Percentiles rank a stretch among this genome's conserved stretches.
phyloP scores from a whole-genome alignment of 2,113 vertebrate species.

The Mesocricetus auratus region DNA sequence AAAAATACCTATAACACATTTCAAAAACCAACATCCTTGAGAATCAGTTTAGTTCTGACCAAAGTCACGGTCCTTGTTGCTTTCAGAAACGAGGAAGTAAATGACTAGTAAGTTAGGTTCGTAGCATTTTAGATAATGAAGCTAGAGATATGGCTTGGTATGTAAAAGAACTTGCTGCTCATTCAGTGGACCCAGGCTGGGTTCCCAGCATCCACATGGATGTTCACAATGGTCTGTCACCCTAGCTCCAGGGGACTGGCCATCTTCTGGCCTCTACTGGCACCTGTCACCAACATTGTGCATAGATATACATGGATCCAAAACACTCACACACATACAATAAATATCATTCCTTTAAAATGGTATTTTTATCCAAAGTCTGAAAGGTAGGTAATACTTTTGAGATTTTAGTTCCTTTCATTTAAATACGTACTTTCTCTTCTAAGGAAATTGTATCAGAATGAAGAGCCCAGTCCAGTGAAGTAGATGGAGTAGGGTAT shows the following conservation, averaged over 20 bases:
- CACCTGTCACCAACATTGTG: too few species aligned
- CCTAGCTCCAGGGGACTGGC: neutral
- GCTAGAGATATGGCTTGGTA: too few species aligned
- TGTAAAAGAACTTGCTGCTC: neutral
- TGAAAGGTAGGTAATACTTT: conserved; percentile 28
- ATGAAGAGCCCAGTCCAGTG: neutral
- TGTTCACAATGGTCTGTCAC: too few species aligned
- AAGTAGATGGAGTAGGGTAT: neutral
- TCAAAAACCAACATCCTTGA: neutral
- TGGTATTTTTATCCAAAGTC: neutral
- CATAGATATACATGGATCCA: neutral
- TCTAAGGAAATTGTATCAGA: neutral
- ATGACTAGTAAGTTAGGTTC: neutral
- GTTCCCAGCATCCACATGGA: neutral
- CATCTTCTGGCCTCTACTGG: neutral
- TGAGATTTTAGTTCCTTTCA: neutral
- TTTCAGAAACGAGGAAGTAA: neutral
- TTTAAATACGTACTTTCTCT: conserved; percentile 25
- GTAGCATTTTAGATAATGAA: neutral
- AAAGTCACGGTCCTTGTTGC: neutral
- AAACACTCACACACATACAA: neutral
- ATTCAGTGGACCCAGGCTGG: neutral
- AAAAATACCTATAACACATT: neutral
- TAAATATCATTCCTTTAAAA: neutral
- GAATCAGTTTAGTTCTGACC: neutral